phyloP scores from a whole-genome alignment of 2,888 invertebrate genomes.

The Eupithecia exiguata region DNA sequence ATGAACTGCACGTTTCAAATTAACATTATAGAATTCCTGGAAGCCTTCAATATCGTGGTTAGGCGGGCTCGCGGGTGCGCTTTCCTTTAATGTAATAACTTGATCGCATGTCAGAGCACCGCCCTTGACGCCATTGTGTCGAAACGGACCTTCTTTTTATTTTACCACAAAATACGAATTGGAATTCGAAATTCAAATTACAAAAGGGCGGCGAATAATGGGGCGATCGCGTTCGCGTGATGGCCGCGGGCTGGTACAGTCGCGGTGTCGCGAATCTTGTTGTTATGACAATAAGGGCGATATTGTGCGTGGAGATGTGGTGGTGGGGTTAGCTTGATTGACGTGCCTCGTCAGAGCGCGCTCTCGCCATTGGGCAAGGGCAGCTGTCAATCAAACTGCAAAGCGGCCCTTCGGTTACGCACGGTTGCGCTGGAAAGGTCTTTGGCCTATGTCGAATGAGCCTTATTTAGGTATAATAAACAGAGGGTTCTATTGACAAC shows the following conservation, averaged over 20 bases:
- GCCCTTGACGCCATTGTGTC: conserved; percentile 84
- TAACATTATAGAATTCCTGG: conserved; percentile 70
- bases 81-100: conserved; percentile 84
- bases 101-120: conserved; percentile 84
- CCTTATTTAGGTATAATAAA: conserved; percentile 36
- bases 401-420: conserved; percentile 75
- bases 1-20: conserved; percentile 56
- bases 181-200: conserved; percentile 84
- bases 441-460: conserved; percentile 44
- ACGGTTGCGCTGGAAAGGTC: conserved; percentile 58
- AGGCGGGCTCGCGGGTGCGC: conserved; percentile 72
- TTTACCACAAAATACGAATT: conserved; percentile 84
- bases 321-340: conserved; percentile 84
- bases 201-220: conserved; percentile 83
- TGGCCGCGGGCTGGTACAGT: conserved; percentile 63
- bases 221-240: conserved; percentile 83
- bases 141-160: conserved; percentile 81
- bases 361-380: conserved; percentile 90
- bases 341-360: conserved; percentile 91
- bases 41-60: conserved; percentile 74
- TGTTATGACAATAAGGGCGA: conserved; percentile 59
- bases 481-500: conserved; percentile 35
- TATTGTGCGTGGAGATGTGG: conserved; percentile 59
- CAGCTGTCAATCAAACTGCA: conserved; percentile 90
- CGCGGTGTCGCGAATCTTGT: conserved; percentile 63